A percentile compares a stretch with the other conserved stretches of the same genome.
phyloP scores from a whole-genome alignment of 2,888 invertebrate species.

The Pammene aurita region DNA sequence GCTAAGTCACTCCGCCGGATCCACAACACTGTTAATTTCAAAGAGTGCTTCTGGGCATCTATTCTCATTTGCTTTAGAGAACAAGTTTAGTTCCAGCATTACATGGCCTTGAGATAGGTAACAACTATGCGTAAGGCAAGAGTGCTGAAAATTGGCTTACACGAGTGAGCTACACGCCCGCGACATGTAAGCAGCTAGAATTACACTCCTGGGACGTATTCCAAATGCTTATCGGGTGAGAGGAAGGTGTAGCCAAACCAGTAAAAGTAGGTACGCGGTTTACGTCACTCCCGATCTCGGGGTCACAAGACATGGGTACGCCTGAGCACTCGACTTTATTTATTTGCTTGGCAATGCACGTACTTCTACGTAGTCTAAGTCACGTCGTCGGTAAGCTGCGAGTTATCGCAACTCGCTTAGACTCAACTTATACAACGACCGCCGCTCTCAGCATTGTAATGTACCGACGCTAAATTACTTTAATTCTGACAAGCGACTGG shows the following conservation, averaged over 20 bases:
- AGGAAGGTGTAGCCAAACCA: neutral
- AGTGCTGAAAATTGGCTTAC: neutral
- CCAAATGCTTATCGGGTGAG: neutral
- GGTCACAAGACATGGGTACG: neutral
- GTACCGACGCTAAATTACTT: conserved; percentile 35
- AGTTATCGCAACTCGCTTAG: conserved; percentile 41
- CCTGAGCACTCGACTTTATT: neutral
- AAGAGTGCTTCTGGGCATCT: conserved; percentile 27
- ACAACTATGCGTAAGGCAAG: neutral
- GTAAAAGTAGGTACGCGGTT: neutral
- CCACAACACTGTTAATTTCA: conserved; percentile 41
- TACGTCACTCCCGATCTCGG: neutral
- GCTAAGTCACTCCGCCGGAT: conserved; percentile 26
- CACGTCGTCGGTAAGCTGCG: conserved; percentile 38
- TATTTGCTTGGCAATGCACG: neutral
- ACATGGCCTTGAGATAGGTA: neutral
- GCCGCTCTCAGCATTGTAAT: conserved; percentile 39
- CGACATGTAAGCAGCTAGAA: conserved; percentile 3
- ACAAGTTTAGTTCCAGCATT: neutral
- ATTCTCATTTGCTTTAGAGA: neutral
- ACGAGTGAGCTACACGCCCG: neutral
- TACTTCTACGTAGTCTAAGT: conserved; percentile 27
- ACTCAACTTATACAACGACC: conserved; percentile 36
- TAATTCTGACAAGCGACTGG: conserved; percentile 39
- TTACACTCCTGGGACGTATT: neutral